These are phyloP conservation scores for Jacana jacana DNA, from an alignment of 2,113 vertebrate species.

Conservation along the genomic window DNA sequence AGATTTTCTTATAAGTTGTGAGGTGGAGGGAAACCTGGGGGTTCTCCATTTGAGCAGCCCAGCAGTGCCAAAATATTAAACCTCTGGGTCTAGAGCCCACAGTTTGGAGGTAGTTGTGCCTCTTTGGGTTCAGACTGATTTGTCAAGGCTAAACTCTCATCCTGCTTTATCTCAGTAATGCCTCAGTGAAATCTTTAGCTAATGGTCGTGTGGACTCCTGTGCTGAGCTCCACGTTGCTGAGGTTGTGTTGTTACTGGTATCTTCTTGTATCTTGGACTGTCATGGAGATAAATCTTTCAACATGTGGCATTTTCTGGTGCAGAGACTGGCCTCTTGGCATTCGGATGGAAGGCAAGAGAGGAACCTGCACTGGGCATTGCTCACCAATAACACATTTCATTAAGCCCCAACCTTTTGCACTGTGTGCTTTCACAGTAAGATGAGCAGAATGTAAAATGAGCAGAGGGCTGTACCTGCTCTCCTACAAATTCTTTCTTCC, in stretches of 20 bases:
- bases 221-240: background rate
- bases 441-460: background rate
- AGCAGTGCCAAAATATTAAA: background rate
- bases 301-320: background rate
- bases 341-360: background rate
- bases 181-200: background rate
- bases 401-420: background rate
- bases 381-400: background rate
- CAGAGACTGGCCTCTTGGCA: background rate
- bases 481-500: background rate
- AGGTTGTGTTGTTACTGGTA: rapidly evolving
- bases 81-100: background rate
- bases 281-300: background rate
- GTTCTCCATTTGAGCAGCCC: background rate
- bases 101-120: background rate
- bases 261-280: background rate
- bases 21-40: background rate
- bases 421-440: background rate
- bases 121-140: background rate
- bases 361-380: background rate
- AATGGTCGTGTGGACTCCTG: rapidly evolving
- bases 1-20: background rate
- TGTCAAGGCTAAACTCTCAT: background rate
- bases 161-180: background rate
- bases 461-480: background rate